Evolutionary conservation across 2,888 invertebrate genomes (phyloP), one percentile per base, ranked within the genome.

Genomic region (Tipula vernalis): DNA sequence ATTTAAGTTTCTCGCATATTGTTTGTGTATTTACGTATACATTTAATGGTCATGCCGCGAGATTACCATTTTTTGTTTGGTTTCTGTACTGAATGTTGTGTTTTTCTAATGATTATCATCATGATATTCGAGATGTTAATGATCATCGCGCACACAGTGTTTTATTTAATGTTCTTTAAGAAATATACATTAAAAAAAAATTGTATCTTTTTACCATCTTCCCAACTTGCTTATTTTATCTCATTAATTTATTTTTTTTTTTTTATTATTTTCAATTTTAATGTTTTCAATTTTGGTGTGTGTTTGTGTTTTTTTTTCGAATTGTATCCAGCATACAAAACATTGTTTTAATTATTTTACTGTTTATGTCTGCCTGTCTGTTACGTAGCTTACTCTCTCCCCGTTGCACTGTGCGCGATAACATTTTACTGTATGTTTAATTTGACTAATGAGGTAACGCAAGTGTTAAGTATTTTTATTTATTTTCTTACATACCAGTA

Each of bases 1-100:
- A 84, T 84, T 84, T 84, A 39, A 39, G 41, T 39, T 39, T 84
- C 84, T 39, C 41, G 71, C 71, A 71, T n/a, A n/a, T 71, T 71
- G 71, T 71, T 71, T 12, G 8, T 71, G 71, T 71, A 12, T 71
- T 2, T 28, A 71, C n/a, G 5, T 44, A 42, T 10, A 71, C 71
- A 71, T 84, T 84, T 84, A 84, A 84, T 84, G 84, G 83, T 83
- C 83, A 36, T 83, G 83, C 84, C 84, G 84, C 84, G 84, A 84
- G 84, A 84, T 39, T 84, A 84, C 84, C 5, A 84, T 39, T 39
- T 84, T 84, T 39, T 39, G 5, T 39, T 39, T 39, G 28, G 39
- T 84, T 84, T 41, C 3, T 39, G n/a, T 84, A 36, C 84, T 84
- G 39, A 39, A 84, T 84, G 36, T 39, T 39, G 39, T 39, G 5